Conservation (phyloP, 2,888 invertebrate species). For the Protophormia terraenovae region DNA sequence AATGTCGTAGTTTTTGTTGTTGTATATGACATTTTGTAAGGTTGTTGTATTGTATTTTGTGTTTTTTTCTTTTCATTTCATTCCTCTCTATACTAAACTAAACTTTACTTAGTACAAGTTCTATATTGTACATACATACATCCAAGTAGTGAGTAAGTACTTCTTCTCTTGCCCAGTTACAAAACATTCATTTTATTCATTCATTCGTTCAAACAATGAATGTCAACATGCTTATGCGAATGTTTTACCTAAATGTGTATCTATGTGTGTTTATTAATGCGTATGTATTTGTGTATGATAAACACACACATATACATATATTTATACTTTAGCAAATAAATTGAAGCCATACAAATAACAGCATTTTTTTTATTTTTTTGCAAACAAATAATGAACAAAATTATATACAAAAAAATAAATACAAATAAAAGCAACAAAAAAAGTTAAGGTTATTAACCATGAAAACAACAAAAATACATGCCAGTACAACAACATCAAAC, state of each 20-base stretch:
- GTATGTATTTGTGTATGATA: slow-evolving; percentile 2
- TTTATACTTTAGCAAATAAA: slow-evolving; percentile 10
- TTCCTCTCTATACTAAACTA: slow-evolving; percentile 21
- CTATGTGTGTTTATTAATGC: too few species aligned
- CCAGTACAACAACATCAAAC: slow-evolving; percentile 51
- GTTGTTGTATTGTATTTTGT: too few species aligned
- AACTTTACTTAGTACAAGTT: slow-evolving; percentile 32
- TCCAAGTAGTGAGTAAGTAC: not conserved
- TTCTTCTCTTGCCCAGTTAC: slow-evolving; percentile 1
- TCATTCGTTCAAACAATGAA: slow-evolving; percentile 49
- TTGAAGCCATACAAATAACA: slow-evolving; percentile 67
- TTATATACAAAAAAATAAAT: slow-evolving; percentile 27
- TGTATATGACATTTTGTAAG: slow-evolving; percentile 18
- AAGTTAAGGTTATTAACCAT: slow-evolving; percentile 64
- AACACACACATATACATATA: not conserved
- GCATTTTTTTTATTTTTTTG: slow-evolving; percentile 33
- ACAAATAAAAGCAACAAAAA: slow-evolving; percentile 32
- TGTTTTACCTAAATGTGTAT: slow-evolving; percentile 15
- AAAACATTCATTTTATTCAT: slow-evolving; percentile 44
- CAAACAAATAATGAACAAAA: slow-evolving; percentile 45
- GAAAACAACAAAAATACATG: slow-evolving; percentile 58
- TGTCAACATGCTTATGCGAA: slow-evolving; percentile 59
- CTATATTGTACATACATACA: not conserved
- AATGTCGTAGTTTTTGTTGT: slow-evolving; percentile 13
- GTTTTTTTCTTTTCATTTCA: not conserved